Evolutionary conservation across 1,140 invertebrate genomes (phyloP), one percentile per base, ranked within the genome.

Genomic region (Bombus terrestris): DNA sequence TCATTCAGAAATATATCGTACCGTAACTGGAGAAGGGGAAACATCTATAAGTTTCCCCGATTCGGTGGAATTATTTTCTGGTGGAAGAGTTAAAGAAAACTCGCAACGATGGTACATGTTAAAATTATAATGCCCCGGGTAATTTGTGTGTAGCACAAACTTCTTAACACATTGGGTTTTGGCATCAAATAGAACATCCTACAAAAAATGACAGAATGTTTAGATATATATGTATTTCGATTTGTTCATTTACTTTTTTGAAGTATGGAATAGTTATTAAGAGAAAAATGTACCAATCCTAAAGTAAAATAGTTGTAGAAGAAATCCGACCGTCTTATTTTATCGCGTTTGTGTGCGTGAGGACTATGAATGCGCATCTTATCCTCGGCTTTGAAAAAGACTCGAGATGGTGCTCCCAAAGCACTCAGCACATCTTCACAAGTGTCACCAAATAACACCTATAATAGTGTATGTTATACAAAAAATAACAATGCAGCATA

Each of bases 111-210:
- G 98, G 95, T 98, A 99, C 97, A 99, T 99, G 94, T 99, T 99
- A 95, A 99, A 99, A 95, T 99, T 99, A 95, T 99, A 99, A 95
- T 99, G 99, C 5, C 99, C 99, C 32, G 99, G 99, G 95, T 99
- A 99, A 95, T 99, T 99, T 15, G 99, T 99, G 94, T 99, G 99
- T 69, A 99, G 96, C 35, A 99, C 98, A 95, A 99, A 98, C 95
- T 99, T 99, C 94, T 99, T 99, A 72, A 98, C 98, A 91, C 97
- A 96, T 92, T 99, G 98, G 59, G 98, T 98, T 88, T 97, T 97
- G 53, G 98, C 98, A 96, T 99, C 99, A 96, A 99, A 99, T 41
- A 99, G 95, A 85, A 99, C 96, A 95, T 99, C 99, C 98, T 99
- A 92, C n/a, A 96, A 96, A 92, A 88, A 83, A 85, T 64, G 37